phyloP scores from a whole-genome alignment of 2,888 invertebrate species.

The Drosophila tanythrix region DNA sequence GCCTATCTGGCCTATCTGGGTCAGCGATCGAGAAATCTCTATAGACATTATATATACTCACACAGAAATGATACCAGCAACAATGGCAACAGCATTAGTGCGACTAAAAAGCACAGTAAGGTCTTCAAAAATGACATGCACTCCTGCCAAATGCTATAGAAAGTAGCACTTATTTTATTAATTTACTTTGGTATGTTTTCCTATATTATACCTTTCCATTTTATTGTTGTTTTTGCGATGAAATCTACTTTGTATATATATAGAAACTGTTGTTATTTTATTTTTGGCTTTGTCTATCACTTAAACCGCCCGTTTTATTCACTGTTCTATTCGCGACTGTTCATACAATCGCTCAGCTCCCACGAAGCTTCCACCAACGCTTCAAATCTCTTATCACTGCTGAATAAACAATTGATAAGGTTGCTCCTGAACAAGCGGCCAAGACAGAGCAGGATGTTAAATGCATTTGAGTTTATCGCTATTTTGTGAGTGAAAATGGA shows the following conservation, averaged over 20 bases:
- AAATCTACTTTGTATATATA: slow-evolving; percentile 25
- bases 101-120: slow-evolving; percentile 78
- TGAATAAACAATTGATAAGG: slow-evolving; percentile 45
- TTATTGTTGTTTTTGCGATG: slow-evolving; percentile 3
- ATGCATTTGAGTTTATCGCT: not conserved
- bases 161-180: slow-evolving; percentile 1
- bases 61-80: slow-evolving; percentile 82
- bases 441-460: slow-evolving; percentile 21
- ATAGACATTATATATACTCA: slow-evolving; percentile 72
- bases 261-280: slow-evolving; percentile 8
- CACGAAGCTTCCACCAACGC: slow-evolving; percentile 37
- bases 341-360: slow-evolving; percentile 50
- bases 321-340: slow-evolving; percentile 59
- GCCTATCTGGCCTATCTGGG: slow-evolving; percentile 32
- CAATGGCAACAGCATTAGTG: slow-evolving; percentile 79
- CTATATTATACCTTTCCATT: slow-evolving; percentile 49
- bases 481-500: not conserved
- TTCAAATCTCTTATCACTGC: slow-evolving; percentile 43
- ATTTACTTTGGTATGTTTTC: not conserved
- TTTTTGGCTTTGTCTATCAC: slow-evolving; percentile 43
- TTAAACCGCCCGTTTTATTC: slow-evolving; percentile 46
- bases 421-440: slow-evolving; percentile 33
- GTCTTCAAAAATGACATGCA: slow-evolving; percentile 81
- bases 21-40: slow-evolving; percentile 14
- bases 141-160: slow-evolving; percentile 80